phyloP scores from a whole-genome alignment of 2,888 invertebrate genomes.

The Cerastoderma edule region DNA sequence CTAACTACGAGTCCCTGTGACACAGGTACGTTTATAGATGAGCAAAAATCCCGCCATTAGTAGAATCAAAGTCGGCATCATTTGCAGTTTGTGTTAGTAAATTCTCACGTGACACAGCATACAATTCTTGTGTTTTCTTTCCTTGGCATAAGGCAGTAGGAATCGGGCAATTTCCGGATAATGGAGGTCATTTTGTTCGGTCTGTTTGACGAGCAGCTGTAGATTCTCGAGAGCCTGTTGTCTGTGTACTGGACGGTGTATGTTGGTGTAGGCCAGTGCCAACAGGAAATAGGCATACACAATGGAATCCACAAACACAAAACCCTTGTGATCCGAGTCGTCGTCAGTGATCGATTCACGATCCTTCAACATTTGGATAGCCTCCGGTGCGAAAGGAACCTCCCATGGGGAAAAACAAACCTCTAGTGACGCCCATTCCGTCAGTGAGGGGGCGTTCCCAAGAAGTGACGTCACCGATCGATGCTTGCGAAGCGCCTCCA shows the following conservation, averaged over 20 bases:
- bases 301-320: conserved; percentile 55
- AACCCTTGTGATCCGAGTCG: conserved; percentile 57
- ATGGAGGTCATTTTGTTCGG: conserved; percentile 44
- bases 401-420: conserved; percentile 56
- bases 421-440: conserved; percentile 58
- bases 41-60: no score
- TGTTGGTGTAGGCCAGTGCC: conserved; percentile 44
- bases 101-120: conserved; percentile 56
- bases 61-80: no score
- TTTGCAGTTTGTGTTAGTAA: no score
- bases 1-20: no score
- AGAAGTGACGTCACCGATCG: conserved; percentile 57
- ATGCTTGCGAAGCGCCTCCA: conserved; percentile 45
- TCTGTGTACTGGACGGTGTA: conserved; percentile 57
- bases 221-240: conserved; percentile 57
- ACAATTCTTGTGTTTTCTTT: conserved; percentile 59
- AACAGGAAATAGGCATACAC: conserved; percentile 58
- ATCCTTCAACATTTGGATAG: conserved; percentile 59
- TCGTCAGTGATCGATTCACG: conserved; percentile 54
- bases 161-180: conserved; percentile 57
- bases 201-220: conserved; percentile 50
- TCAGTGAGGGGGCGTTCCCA: conserved; percentile 53
- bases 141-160: conserved; percentile 56
- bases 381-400: conserved; percentile 59
- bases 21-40: no score